phyloP scores from a whole-genome alignment of 2,113 vertebrate genomes.

The Siniperca knerii region DNA sequence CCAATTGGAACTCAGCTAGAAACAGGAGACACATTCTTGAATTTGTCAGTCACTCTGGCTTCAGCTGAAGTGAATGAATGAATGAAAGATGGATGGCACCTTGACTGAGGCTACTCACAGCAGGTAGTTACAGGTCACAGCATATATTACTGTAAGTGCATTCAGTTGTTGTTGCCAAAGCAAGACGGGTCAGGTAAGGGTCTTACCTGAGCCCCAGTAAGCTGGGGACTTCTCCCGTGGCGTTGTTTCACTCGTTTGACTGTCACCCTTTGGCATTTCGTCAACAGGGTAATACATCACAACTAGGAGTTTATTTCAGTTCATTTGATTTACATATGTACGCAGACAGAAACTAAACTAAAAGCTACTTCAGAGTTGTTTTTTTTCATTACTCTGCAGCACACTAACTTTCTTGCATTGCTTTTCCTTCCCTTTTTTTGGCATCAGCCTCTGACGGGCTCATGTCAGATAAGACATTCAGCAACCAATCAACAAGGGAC shows the following conservation, averaged over 20 bases:
- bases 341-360: constrained; percentile 26
- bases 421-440: neutral
- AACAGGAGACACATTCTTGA: neutral
- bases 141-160: too few relatives aligned
- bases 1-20: neutral
- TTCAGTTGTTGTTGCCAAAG: neutral
- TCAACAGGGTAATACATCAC: too few relatives aligned
- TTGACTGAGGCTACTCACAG: neutral
- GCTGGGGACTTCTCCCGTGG: neutral
- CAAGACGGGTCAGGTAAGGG: neutral
- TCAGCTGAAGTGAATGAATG: neutral
- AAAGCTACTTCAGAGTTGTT: constrained; percentile 10
- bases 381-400: neutral
- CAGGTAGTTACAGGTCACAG: neutral
- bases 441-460: neutral
- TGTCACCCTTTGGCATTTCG: too few relatives aligned
- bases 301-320: constrained; percentile 13
- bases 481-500: constrained; percentile 4
- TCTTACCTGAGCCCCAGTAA: neutral
- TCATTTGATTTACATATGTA: neutral
- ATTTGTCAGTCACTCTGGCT: neutral
- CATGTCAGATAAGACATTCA: constrained; percentile 11
- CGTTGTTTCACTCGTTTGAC: neutral
- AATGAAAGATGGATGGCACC: neutral
- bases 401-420: neutral